Percentiles rank a stretch among this genome's conserved stretches.
Evolutionary conservation across 2,113 vertebrate species (phyloP).

Genomic region (Halcyon malimbica): DNA sequence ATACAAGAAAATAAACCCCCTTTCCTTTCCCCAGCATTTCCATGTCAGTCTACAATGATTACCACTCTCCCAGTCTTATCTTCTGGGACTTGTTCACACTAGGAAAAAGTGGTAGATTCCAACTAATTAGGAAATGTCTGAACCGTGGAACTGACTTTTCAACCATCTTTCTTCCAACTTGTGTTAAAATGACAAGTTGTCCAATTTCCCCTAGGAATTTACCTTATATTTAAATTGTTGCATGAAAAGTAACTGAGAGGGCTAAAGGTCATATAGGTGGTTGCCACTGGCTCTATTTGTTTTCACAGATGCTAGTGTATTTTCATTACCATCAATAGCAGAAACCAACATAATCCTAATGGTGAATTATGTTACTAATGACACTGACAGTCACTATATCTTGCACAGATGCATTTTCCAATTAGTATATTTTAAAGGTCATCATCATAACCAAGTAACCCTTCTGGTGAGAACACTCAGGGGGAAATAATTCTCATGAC

Average conservation of each 20-base stretch:
- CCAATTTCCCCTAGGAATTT: not conserved
- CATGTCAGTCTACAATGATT: not conserved
- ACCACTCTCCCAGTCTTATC: not conserved
- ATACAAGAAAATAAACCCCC: not conserved
- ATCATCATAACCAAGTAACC: not conserved
- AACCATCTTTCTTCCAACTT: not conserved
- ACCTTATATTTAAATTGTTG: not conserved
- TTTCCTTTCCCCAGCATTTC: not conserved
- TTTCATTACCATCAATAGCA: not conserved
- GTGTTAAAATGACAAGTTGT: not conserved
- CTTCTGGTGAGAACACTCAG: not conserved
- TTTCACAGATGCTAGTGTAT: not conserved
- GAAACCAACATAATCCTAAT: not conserved
- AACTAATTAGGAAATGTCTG: not conserved
- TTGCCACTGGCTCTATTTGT: not conserved
- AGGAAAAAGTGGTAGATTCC: not conserved
- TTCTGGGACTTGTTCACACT: not conserved
- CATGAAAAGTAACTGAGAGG: not conserved
- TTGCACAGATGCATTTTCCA: not conserved
- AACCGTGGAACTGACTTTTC: not conserved
- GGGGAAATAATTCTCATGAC: not conserved
- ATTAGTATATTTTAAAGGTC: not conserved
- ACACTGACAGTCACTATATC: not conserved
- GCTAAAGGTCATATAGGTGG: not conserved
- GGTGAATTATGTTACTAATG: not conserved